Base-by-base conservation (phyloP, 2,888 invertebrate genomes). In the Trissoscelio sp. region DNA sequence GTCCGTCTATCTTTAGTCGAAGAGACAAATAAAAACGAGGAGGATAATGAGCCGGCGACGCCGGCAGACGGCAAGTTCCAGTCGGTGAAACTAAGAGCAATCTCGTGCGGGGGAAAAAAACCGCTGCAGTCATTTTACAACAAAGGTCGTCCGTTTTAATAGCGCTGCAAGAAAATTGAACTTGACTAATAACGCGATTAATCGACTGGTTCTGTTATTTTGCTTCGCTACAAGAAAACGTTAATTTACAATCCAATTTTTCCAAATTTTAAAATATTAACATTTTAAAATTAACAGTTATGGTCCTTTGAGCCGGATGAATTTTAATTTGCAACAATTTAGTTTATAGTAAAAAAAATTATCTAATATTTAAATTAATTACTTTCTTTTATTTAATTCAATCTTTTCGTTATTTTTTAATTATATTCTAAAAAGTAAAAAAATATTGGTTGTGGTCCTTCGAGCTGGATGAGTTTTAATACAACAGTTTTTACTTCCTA, bases 1-100 rank as follows among this genome's bases (percentile, higher is more conserved):
- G 69, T 69, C 20, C 55, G 70, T 78, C 81, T 81, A 81, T 81
- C 78, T 81, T 81, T 78, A 81, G 81, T 78, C 77, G 48, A 60
- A 46, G 48, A 67, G 67, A 67, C 77, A 77, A 77, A 81, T 78
- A 74, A 81, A 81, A 70, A 78, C 64, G 78, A 70, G 64, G 28
- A 70, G 70, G 48, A 78, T 78, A 78, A 78, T 70, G 64, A 78
- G 70, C 24, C 70, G 69, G 44, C 77, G 75, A 77, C 74, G 60
- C 24, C 44, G 64, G 39, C 57, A 62, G 62, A 62, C 60, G 55
- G 64, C 66, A 55, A 44, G 48, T 64, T 64, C 44, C 62, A 64
- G 73, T 46, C 58, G 44, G 39, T 16, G 64, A 66, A 18, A 74
- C 64, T 20, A 57, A 74, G 37, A 74, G 64, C 46, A 46, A 57